Base-by-base conservation (phyloP, 1,140 invertebrate genomes). In the Nephotettix cincticeps region DNA sequence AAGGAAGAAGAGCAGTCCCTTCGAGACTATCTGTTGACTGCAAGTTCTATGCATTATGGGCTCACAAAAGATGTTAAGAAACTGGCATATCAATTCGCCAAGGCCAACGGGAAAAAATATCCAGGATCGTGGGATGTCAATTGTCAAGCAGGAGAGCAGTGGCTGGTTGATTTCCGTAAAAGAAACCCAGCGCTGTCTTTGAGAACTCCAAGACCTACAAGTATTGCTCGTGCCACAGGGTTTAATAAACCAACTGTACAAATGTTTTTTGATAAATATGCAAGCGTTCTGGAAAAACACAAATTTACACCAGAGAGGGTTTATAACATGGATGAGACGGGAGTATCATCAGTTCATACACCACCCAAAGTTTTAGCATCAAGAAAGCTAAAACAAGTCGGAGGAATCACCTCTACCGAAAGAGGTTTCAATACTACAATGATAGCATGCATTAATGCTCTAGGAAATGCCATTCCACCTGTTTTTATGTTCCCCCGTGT, bases 321-420 rank as follows among this genome's bases (percentile, higher is more conserved):
- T 40, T 81, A 70, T 64, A 85, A 84, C 70, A 65, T 79, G 21
- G 81, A 83, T 74, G 80, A 83, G 75, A 83, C 77, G 4, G 81
- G 79, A 45, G 71, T 82, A n/a, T 81, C 77, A 28, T 83, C 82
- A 21, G 82, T 84, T 36, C 77, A 80, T 17, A 78, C 80, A 71
- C 74, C 77, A 32, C 77, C 77, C 14, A 82, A 80, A 75, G 75
- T 84, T 56, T 74, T 84, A 56, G 78, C 80, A 40, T 27, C 43
- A 66, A 82, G 54, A 29, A 45, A 25, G 28, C 21, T 64, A 68
- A 83, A 80, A 71, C 74, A 77, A 74, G 79, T 83, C 4, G 79
- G 78, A 17, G 74, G 78, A 74, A 71, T 76, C 54, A 77, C 79
- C 9, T 82, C 79, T 9, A 79, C 78, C 3, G 81, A 83, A 75